Evolutionary conservation across 2,113 vertebrate species (phyloP).

Genomic region (Thomomys bottae): DNA sequence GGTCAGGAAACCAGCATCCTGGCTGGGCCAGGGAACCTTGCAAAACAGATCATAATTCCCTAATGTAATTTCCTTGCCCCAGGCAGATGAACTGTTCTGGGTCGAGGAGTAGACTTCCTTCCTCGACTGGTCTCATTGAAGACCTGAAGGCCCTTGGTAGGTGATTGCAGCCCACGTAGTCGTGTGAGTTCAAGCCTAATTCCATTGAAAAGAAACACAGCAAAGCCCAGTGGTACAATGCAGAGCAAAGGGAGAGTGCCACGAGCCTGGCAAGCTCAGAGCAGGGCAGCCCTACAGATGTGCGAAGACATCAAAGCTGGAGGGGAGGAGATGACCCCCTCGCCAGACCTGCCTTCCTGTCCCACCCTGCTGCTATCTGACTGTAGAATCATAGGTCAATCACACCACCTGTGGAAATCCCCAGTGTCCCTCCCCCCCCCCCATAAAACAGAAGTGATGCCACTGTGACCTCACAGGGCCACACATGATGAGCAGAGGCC

Average conservation of each 20-base stretch:
- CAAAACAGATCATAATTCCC: constrained; percentile 79
- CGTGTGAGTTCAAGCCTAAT: not conserved
- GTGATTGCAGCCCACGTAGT: not conserved
- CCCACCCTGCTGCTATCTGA: not conserved
- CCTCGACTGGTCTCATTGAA: not conserved
- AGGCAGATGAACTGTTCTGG: constrained; percentile 75
- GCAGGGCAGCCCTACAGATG: not conserved
- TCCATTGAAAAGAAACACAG: not conserved
- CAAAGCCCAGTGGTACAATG: not conserved
- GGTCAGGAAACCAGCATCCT: constrained; percentile 83
- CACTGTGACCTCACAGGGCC: not conserved
- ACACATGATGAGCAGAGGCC: accelerated
- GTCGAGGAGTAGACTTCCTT: constrained; percentile 62
- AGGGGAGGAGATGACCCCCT: not conserved
- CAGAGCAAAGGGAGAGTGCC: not conserved
- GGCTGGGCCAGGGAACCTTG: constrained; percentile 79
- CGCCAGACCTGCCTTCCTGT: not conserved
- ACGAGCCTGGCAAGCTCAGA: not conserved
- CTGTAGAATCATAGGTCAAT: not conserved
- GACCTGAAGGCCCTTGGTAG: constrained; percentile 7
- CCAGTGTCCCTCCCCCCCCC: not conserved
- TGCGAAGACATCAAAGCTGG: too few species aligned
- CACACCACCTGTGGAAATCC: not conserved
- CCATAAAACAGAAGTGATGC: accelerated
- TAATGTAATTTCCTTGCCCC: constrained; percentile 83